Conservation (phyloP, 2,113 vertebrate species). For the Coturnix japonica region DNA sequence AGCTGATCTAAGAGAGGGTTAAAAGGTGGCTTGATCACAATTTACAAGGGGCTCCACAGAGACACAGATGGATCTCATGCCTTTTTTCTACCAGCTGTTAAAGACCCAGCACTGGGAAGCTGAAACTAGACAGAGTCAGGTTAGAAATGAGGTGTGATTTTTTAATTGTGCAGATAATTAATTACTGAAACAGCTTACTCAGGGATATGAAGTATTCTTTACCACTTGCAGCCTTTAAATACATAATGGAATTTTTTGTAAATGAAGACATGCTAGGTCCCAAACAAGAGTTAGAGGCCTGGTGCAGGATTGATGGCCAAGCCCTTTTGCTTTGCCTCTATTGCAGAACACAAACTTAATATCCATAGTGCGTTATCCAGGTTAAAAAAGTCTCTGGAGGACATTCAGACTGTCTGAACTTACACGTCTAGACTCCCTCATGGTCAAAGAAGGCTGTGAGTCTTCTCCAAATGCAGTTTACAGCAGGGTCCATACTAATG, state of each 20-base stretch:
- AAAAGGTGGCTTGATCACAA: constrained; percentile 20
- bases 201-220: constrained; percentile 9
- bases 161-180: constrained; percentile 46
- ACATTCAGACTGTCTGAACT: background rate
- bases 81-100: background rate
- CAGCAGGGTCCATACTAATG: background rate
- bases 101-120: background rate
- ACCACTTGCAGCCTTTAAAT: constrained; percentile 12
- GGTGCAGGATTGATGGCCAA: background rate
- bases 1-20: background rate
- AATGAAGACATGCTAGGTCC: background rate
- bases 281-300: background rate
- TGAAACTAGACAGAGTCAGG: background rate
- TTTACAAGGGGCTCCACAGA: background rate
- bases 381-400: background rate
- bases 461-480: background rate
- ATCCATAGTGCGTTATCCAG: background rate
- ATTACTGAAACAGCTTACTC: constrained; percentile 53
- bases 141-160: constrained; percentile 45
- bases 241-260: background rate
- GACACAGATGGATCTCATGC: background rate
- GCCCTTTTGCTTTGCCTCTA: background rate
- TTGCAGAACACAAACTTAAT: background rate
- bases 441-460: background rate
- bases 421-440: background rate